These are phyloP conservation scores for Clinocottus analis DNA, from an alignment of 2,113 vertebrate species.

Conservation along the genomic window DNA sequence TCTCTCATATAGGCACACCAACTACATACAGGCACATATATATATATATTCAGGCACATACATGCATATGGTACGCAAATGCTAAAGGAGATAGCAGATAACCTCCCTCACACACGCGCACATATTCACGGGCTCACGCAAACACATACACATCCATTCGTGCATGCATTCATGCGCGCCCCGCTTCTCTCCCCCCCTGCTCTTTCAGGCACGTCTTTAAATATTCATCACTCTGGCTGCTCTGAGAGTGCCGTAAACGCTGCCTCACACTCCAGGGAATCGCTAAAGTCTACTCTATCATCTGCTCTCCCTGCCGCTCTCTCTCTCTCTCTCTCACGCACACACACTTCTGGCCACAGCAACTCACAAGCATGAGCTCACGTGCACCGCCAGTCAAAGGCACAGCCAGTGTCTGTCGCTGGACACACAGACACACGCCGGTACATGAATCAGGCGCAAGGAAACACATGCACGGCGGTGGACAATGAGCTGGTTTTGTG, in stretches of 20 bases:
- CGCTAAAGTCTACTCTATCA: conserved; percentile 83
- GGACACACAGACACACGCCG: conserved; percentile 47
- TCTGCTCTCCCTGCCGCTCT: conserved; percentile 72
- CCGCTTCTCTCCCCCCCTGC: conserved; percentile 62
- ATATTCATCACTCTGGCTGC: conserved; percentile 85
- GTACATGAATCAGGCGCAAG: conserved; percentile 43
- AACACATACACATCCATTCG: conserved; percentile 36
- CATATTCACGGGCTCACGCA: conserved; percentile 10
- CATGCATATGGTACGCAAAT: conserved; percentile 26
- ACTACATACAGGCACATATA: conserved; percentile 9
- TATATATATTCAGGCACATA: conserved; percentile 18
- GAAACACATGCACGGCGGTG: conserved; percentile 37
- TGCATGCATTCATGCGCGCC: conserved; percentile 29
- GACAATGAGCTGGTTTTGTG: conserved; percentile 55
- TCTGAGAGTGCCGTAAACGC: conserved; percentile 84
- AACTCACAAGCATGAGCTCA: conserved; percentile 49
- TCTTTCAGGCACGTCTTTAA: conserved; percentile 84
- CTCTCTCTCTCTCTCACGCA: neutral
- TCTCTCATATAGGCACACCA: neutral
- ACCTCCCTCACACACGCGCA: conserved; percentile 45
- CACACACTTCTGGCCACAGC: conserved; percentile 38
- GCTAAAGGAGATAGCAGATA: conserved; percentile 53
- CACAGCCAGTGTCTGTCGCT: conserved; percentile 57
- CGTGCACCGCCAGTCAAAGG: conserved; percentile 51
- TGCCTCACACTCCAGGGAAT: conserved; percentile 83